These are phyloP conservation scores for Aythya baeri DNA, from an alignment of 2,113 vertebrate species.

Conservation along the genomic window DNA sequence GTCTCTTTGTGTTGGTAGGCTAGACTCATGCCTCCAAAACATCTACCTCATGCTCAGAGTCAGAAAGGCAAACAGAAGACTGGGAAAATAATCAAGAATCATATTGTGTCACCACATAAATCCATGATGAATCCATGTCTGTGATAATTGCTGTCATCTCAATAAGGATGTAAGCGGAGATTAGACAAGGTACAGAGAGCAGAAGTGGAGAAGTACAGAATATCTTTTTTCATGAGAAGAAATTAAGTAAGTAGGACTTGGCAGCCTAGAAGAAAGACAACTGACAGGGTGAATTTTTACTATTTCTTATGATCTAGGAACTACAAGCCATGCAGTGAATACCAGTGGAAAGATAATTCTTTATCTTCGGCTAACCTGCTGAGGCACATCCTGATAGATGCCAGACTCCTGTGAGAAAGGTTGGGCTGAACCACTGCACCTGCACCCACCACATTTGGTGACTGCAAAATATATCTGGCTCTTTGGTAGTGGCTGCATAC, in stretches of 20 bases:
- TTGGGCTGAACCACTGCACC: not conserved
- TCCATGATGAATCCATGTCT: not conserved
- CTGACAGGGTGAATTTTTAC: not conserved
- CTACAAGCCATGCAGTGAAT: not conserved
- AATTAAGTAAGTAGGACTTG: not conserved
- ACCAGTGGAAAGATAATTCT: not conserved
- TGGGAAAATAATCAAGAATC: not conserved
- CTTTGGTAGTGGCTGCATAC: not conserved
- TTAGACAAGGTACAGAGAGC: not conserved
- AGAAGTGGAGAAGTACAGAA: not conserved
- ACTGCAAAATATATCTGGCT: not conserved
- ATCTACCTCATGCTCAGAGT: not conserved
- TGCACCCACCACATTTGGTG: not conserved
- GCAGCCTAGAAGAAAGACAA: not conserved
- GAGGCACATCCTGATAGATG: not conserved
- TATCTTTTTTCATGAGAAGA: not conserved
- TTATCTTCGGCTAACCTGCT: not conserved
- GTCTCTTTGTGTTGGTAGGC: not conserved
- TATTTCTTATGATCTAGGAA: not conserved
- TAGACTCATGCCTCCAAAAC: not conserved
- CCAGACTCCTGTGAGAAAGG: not conserved
- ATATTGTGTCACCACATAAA: not conserved
- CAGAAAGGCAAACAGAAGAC: not conserved
- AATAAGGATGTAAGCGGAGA: not conserved
- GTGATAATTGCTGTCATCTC: not conserved